phyloP scores from a whole-genome alignment of 2,113 vertebrate genomes.

The Leiothrix lutea region DNA sequence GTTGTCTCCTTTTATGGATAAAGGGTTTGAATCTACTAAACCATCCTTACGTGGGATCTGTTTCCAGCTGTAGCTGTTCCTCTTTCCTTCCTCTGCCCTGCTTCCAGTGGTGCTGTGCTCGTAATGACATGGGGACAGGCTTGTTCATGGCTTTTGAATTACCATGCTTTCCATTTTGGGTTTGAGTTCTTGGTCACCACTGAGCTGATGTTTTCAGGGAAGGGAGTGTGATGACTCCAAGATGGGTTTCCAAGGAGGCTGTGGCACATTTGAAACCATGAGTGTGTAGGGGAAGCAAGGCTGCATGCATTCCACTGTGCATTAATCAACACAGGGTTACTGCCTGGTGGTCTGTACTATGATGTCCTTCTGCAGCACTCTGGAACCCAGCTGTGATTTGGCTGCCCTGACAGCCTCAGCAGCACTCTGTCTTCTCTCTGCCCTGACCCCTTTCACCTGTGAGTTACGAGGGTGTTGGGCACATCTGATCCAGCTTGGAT shows the following conservation, averaged over 20 bases:
- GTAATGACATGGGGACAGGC: not conserved
- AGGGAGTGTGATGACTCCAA: not conserved
- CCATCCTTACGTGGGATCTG: fast-evolving
- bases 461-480: not conserved
- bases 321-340: not conserved
- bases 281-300: not conserved
- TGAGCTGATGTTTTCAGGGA: not conserved
- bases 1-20: not conserved
- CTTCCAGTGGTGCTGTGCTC: not conserved
- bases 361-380: not conserved
- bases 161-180: not conserved
- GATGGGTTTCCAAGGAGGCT: not conserved
- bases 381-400: not conserved
- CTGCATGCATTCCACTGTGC: not conserved
- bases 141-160: not conserved
- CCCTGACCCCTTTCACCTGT: not conserved
- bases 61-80: not conserved
- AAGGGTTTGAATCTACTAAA: not conserved
- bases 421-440: not conserved
- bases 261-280: not conserved
- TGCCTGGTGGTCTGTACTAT: too few relatives aligned
- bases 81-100: not conserved
- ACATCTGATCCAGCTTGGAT: not conserved
- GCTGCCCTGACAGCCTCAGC: not conserved
- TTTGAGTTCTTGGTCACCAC: not conserved